phyloP scores from a whole-genome alignment of 2,797 vertebrate species.

The Xerus rutilus region DNA sequence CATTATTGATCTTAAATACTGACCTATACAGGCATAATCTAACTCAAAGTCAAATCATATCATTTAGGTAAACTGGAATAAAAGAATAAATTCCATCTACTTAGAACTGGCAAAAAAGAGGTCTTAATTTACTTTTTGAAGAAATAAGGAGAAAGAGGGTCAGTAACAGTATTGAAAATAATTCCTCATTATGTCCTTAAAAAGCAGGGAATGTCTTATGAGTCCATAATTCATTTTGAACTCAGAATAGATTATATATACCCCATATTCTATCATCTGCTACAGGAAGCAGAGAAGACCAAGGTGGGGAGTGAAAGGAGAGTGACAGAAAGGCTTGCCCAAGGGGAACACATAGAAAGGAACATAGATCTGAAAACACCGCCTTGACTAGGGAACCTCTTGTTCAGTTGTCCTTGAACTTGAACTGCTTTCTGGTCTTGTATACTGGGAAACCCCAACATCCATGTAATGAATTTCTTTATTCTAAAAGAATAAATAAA shows the following conservation, averaged over 20 bases:
- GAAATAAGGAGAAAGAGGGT: background rate
- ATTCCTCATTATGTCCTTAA: background rate
- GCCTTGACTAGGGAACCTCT: background rate
- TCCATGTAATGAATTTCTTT: background rate
- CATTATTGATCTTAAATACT: background rate
- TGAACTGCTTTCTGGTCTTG: background rate
- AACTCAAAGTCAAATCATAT: background rate
- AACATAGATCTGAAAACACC: background rate
- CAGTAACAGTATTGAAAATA: background rate
- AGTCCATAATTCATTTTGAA: background rate
- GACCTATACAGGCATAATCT: background rate
- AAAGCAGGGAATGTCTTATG: background rate
- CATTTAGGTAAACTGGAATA: background rate
- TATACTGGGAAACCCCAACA: background rate
- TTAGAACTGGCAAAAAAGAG: background rate
- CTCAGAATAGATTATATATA: background rate
- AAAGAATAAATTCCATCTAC: background rate
- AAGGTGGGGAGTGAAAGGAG: background rate
- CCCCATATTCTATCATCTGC: background rate
- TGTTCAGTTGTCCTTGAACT: background rate
- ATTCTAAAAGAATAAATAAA: background rate
- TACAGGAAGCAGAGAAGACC: background rate
- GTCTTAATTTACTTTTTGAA: constrained; percentile 13
- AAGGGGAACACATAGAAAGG: background rate
- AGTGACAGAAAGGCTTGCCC: background rate